Percentiles rank a stretch among this genome's conserved stretches.
Evolutionary conservation across 2,797 vertebrate genomes (phyloP).

Genomic region (Peromyscus eremicus): DNA sequence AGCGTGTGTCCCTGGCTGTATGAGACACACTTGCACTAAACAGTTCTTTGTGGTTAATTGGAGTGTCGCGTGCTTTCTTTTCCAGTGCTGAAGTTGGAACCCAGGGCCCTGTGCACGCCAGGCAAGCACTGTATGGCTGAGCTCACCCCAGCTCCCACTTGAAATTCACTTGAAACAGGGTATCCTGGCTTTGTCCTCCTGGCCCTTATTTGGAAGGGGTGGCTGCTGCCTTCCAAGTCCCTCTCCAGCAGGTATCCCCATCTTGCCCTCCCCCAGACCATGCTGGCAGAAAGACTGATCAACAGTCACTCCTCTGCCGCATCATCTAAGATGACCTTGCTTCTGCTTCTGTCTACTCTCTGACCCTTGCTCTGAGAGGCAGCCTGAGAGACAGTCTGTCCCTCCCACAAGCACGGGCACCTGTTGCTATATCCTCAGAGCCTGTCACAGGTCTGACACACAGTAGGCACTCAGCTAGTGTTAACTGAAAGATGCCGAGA

Average conservation of each 20-base stretch:
- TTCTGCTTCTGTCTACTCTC: not conserved
- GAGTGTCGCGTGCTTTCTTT: not conserved
- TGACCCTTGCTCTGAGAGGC: not conserved
- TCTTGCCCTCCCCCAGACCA: not conserved
- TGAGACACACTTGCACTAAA: not conserved
- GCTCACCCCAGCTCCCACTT: not conserved
- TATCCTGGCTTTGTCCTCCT: not conserved
- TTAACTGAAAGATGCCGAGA: not conserved
- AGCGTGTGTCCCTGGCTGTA: not conserved
- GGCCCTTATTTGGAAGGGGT: not conserved
- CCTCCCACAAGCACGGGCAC: rapidly evolving
- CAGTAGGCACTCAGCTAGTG: not conserved
- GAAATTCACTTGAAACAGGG: not conserved
- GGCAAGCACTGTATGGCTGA: not conserved
- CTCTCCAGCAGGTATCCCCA: not conserved
- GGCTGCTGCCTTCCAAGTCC: not conserved
- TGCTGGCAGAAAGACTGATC: not conserved
- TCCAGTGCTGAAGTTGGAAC: not conserved
- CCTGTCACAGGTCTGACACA: not conserved
- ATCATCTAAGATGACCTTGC: not conserved
- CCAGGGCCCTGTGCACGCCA: not conserved
- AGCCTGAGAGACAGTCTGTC: not conserved
- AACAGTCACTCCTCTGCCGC: not conserved
- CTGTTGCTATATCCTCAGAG: not conserved
- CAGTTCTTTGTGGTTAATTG: not conserved